A percentile compares a stretch with the other conserved stretches of the same genome.
Evolutionary conservation across 2,113 vertebrate species (phyloP).

Genomic region (Mormoops blainvillei): DNA sequence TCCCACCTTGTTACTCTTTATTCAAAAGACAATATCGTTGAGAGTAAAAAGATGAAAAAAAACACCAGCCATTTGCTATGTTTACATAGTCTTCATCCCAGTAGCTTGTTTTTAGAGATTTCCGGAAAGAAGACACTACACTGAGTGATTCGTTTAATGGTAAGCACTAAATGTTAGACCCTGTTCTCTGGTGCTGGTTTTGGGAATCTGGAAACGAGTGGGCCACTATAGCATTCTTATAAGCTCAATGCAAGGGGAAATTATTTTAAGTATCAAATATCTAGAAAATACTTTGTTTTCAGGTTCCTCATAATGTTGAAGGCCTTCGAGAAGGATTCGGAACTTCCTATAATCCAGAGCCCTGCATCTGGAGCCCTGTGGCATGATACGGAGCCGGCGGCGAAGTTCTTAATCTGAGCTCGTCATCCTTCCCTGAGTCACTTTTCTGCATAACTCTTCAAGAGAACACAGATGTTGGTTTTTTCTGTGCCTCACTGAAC

Average conservation of each 20-base stretch:
- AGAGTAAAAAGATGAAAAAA: neutral
- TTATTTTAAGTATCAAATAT: neutral
- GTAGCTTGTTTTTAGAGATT: neutral
- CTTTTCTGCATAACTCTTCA: neutral
- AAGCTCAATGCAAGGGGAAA: neutral
- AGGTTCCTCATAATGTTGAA: neutral
- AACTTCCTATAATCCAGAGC: neutral
- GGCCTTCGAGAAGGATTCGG: neutral
- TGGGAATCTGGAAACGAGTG: neutral
- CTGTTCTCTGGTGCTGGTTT: neutral
- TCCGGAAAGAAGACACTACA: neutral
- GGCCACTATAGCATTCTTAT: neutral
- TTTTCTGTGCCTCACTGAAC: neutral
- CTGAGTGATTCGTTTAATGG: neutral
- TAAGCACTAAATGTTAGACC: neutral
- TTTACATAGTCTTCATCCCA: neutral
- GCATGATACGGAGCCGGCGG: neutral
- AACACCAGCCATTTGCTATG: neutral
- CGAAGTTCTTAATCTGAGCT: neutral
- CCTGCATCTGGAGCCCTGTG: neutral
- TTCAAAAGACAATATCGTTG: neutral
- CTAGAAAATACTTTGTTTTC: neutral
- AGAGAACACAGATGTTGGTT: neutral
- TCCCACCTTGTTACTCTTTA: neutral
- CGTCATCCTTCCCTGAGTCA: neutral